Evolutionary conservation across 2,113 vertebrate species (phyloP), one percentile per base, ranked within the genome.

Genomic region (Mastomys natalensis): DNA sequence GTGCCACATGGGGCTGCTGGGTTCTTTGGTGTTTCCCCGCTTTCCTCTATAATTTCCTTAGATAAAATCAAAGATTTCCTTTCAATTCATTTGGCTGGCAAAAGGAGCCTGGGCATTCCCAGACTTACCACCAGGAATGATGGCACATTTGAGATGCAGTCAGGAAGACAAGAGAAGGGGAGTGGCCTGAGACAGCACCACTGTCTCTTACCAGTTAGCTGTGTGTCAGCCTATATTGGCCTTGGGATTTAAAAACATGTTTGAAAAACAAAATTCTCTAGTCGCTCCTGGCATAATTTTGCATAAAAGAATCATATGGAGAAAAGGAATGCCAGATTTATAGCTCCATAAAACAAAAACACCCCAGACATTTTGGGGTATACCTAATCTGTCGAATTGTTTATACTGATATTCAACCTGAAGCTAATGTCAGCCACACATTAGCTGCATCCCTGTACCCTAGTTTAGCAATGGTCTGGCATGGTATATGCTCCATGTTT

Each of bases 231-330:
- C 70, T 90, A 15, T 45, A 37, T 4, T 55, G 87, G 7, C 81
- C 45, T 48, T 93, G 24, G 24, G 48, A 53, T 58, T 87, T 45
- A 45, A 87, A 80, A 86, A 86, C 17, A 93, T 70, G 40, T 31
- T 89, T 89, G 15, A 48, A 90, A 90, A 90, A 37, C 70, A 37
- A 16, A 89, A 10, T 73, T 95, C 72, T 95, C 64, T 77, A 89
- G 40, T 66, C 89, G 34, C n/a, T 74, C 66, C 2, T 89, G 29
- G 88, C 24, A 70, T 81, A 43, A 87, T 74, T 37, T 89, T 51
- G 89, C 34, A 78, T 68, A 70, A 91, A 93, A 91, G 12, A 24
- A 64, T 31, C 77, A 68, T 24, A 73, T 5, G 3, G 40, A 91
- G 31, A 62, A 85, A 95, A 94, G 48, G 7, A 84, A 84, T 10